Conservation (phyloP, 2,797 vertebrate genomes). For the Microctenopoma stevenorrisi region DNA sequence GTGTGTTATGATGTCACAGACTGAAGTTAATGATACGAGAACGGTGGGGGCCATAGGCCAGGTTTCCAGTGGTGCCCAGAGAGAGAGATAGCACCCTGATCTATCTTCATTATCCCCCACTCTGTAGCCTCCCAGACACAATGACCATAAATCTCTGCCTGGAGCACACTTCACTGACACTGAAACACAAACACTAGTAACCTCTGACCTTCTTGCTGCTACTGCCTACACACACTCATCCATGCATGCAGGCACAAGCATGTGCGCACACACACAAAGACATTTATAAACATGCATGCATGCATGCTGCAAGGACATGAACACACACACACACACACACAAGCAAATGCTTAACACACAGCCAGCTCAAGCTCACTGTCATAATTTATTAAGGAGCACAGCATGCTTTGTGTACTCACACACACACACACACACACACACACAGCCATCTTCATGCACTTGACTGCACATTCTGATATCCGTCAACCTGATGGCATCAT, state of each 20-base stretch:
- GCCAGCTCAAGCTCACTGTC: slow-evolving; percentile 44
- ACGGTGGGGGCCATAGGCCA: slow-evolving; percentile 73
- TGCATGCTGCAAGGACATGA: slow-evolving; percentile 22
- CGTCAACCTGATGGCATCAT: slow-evolving; percentile 31
- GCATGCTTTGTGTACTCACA: slow-evolving; percentile 37
- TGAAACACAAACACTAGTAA: slow-evolving; percentile 88
- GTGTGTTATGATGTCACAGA: slow-evolving; percentile 79
- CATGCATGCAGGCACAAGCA: slow-evolving; percentile 63
- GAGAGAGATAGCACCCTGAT: slow-evolving; percentile 83
- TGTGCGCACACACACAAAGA: slow-evolving; percentile 36
- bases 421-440: slow-evolving; percentile 28
- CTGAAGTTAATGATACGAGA: slow-evolving; percentile 79
- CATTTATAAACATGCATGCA: slow-evolving; percentile 35
- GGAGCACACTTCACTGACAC: slow-evolving; percentile 88
- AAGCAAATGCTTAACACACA: slow-evolving; percentile 24
- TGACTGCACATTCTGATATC: slow-evolving; percentile 54
- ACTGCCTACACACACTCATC: slow-evolving; percentile 76
- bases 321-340: slow-evolving; percentile 7
- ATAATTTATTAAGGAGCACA: slow-evolving; percentile 68
- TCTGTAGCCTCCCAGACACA: slow-evolving; percentile 85
- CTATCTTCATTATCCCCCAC: slow-evolving; percentile 87
- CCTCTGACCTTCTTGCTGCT: slow-evolving; percentile 84
- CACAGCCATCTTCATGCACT: slow-evolving; percentile 38
- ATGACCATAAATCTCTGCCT: slow-evolving; percentile 88
- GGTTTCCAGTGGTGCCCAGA: slow-evolving; percentile 79